Conservation (phyloP, 2,113 vertebrate genomes). For the Spea multiplicata region DNA sequence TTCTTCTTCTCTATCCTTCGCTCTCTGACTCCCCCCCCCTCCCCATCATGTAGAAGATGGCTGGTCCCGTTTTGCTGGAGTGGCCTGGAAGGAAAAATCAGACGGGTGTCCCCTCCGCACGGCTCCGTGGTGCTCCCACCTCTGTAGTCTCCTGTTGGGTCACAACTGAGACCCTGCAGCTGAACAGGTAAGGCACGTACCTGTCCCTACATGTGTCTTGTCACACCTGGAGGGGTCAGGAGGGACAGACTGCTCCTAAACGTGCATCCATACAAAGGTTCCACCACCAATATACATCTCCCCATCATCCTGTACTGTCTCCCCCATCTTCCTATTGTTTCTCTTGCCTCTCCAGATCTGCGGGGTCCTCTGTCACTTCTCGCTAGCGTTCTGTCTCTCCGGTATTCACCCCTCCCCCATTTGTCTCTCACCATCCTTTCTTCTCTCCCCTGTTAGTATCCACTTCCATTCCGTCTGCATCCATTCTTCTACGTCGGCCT, state of each 20-base stretch:
- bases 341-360: neutral
- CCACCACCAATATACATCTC: conserved; percentile 45
- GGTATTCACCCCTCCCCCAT: conserved; percentile 4
- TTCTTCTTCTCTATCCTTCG: conserved; percentile 40
- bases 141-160: conserved; percentile 48
- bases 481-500: neutral
- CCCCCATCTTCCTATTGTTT: conserved; percentile 25
- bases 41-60: conserved; percentile 48
- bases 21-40: conserved; percentile 41
- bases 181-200: conserved; percentile 52
- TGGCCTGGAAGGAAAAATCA: conserved; percentile 50
- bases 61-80: conserved; percentile 48
- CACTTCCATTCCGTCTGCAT: conserved; percentile 11
- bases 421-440: conserved; percentile 11
- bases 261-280: conserved; percentile 36
- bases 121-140: conserved; percentile 48
- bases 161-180: conserved; percentile 48
- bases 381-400: neutral
- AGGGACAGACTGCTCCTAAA: conserved; percentile 24
- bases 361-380: neutral
- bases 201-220: conserved; percentile 26
- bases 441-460: conserved; percentile 2
- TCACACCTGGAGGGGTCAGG: conserved; percentile 28
- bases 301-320: conserved; percentile 32
- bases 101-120: conserved; percentile 49